Evolutionary conservation across 2,797 vertebrate species (phyloP).

Genomic region (Arnoldichthys spilopterus): DNA sequence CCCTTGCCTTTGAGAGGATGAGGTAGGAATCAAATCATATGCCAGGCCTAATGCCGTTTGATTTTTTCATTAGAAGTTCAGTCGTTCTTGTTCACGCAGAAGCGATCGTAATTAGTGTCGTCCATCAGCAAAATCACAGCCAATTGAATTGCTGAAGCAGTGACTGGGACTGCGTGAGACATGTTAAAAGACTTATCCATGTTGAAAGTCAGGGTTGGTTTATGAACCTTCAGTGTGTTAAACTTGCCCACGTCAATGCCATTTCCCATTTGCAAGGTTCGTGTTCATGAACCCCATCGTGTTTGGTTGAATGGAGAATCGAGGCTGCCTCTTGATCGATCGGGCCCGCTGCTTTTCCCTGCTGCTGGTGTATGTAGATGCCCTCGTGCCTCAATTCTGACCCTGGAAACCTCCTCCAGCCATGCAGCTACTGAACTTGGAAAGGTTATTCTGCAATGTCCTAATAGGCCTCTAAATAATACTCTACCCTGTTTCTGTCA

Average conservation of each 20-base stretch:
- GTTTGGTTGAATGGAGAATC: conserved; percentile 45
- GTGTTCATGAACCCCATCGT: conserved; percentile 22
- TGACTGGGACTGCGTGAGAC: conserved; percentile 54
- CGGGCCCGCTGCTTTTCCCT: conserved; percentile 21
- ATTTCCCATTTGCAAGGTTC: conserved; percentile 56
- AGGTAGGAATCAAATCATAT: conserved; percentile 72
- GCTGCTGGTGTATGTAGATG: conserved; percentile 27
- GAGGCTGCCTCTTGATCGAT: conserved; percentile 54
- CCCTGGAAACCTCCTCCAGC: conserved; percentile 26
- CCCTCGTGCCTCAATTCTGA: conserved; percentile 19
- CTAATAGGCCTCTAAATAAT: conserved; percentile 6
- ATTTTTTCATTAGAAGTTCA: conserved; percentile 78
- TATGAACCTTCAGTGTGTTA: conserved; percentile 57
- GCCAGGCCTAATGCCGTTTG: conserved; percentile 77
- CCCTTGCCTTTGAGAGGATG: conserved; percentile 66
- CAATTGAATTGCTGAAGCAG: conserved; percentile 67
- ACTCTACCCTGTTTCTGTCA: conserved; percentile 15
- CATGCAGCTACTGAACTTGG: conserved; percentile 48
- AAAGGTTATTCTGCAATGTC: conserved; percentile 2
- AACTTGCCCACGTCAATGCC: conserved; percentile 55
- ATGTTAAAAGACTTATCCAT: conserved; percentile 44
- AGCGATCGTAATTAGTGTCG: conserved; percentile 75
- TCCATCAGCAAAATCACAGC: conserved; percentile 75
- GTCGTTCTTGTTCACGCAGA: conserved; percentile 69
- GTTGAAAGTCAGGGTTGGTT: conserved; percentile 35